Percentiles rank a stretch among this genome's conserved stretches.
Conservation (phyloP, 2,888 invertebrate species). For the Vesta saturnalis region DNA sequence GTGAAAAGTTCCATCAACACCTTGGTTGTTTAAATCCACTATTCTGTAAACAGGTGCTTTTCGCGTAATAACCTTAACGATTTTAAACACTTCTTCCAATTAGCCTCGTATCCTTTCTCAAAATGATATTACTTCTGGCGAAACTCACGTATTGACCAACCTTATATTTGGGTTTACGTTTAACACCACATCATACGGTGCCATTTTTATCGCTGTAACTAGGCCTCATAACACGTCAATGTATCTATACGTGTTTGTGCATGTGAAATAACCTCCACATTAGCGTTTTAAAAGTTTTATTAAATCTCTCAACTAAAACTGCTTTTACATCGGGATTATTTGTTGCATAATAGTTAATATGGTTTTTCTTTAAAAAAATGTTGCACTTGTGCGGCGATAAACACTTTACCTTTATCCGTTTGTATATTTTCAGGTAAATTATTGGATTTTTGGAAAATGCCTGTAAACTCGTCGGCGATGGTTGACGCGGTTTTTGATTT, state of each 20-base stretch:
- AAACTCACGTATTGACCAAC: slow-evolving; percentile 26
- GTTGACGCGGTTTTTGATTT: background rate
- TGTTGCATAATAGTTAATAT: too few species aligned
- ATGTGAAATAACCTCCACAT: background rate
- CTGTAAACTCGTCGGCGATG: background rate
- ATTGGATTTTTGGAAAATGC: background rate
- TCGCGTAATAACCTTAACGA: background rate
- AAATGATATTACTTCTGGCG: too few species aligned
- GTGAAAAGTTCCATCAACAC: background rate
- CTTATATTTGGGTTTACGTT: slow-evolving; percentile 23
- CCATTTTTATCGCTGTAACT: slow-evolving; percentile 40
- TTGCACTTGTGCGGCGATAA: too few species aligned
- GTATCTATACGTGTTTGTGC: slow-evolving; percentile 41
- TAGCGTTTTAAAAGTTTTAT: too few species aligned
- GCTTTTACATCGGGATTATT: too few species aligned
- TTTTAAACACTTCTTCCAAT: background rate
- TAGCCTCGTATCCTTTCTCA: too few species aligned
- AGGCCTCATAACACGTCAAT: slow-evolving; percentile 45
- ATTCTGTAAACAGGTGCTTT: slow-evolving; percentile 9
- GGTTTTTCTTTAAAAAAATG: too few species aligned
- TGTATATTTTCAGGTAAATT: too few species aligned
- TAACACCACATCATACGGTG: slow-evolving; percentile 19
- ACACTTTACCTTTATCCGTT: too few species aligned
- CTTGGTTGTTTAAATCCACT: slow-evolving; percentile 1
- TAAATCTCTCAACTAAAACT: background rate